These are phyloP conservation scores for Felis chaus DNA, from an alignment of 2,113 vertebrate genomes.

Conservation along the genomic window DNA sequence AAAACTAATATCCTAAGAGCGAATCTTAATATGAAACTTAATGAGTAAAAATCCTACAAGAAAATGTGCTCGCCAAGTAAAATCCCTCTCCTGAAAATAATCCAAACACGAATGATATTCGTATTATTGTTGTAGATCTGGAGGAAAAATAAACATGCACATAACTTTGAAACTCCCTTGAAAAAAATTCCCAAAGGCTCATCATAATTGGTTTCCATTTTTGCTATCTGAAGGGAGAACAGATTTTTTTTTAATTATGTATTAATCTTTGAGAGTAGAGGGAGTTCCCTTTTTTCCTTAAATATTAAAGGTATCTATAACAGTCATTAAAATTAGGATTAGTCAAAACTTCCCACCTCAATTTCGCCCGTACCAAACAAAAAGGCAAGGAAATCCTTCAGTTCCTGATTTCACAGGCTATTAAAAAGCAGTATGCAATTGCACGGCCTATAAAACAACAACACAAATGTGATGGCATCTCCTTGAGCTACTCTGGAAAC, in stretches of 20 bases:
- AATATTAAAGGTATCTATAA: background rate
- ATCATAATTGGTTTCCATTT: background rate
- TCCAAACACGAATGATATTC: background rate
- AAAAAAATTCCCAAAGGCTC: background rate
- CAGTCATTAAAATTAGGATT: background rate
- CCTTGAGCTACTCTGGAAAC: background rate
- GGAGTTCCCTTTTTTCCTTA: background rate
- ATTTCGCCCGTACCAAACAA: background rate
- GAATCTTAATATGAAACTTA: background rate
- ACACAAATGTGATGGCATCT: background rate
- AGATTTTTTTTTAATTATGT: background rate
- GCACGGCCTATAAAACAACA: background rate
- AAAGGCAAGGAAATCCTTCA: conserved; percentile 35
- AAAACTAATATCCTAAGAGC: background rate
- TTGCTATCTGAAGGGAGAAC: background rate
- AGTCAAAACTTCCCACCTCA: background rate
- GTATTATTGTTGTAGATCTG: no score
- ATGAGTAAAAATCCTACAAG: background rate
- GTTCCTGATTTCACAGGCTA: background rate
- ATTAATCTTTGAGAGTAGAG: conserved; percentile 13
- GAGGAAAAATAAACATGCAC: background rate
- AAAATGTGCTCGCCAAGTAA: conserved; percentile 29
- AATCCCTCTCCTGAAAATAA: conserved; percentile 29
- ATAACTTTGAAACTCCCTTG: background rate
- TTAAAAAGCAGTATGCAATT: background rate